Percentiles rank a stretch among this genome's conserved stretches.
Evolutionary conservation across 2,888 invertebrate genomes (phyloP).

Genomic region (Rhogogaster chlorosoma): DNA sequence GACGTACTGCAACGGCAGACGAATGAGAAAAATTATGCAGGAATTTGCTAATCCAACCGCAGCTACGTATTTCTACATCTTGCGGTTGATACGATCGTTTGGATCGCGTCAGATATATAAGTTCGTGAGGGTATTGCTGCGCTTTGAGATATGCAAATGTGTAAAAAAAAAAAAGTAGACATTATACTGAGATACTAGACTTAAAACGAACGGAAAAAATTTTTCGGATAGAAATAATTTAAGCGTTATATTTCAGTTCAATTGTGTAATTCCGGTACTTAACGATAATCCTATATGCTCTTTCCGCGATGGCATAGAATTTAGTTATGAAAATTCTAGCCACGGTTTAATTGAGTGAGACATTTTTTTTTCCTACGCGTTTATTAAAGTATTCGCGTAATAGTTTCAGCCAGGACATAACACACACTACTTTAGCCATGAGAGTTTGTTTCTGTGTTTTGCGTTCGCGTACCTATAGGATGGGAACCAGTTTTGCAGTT

Average conservation of each 20-base stretch:
- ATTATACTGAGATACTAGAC: neutral
- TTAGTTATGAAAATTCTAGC: neutral
- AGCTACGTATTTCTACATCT: constrained; percentile 34
- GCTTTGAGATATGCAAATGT: neutral
- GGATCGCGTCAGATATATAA: neutral
- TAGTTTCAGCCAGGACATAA: constrained; percentile 5
- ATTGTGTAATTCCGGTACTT: too few relatives aligned
- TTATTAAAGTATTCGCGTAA: constrained; percentile 8
- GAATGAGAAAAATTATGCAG: neutral
- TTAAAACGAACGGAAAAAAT: neutral
- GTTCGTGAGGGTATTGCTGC: neutral
- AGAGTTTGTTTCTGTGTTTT: neutral
- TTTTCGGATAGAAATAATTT: too few relatives aligned
- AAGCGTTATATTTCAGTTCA: too few relatives aligned
- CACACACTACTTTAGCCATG: neutral
- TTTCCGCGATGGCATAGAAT: neutral
- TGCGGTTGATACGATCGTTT: constrained; percentile 24
- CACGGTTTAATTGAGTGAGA: neutral
- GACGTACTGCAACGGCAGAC: neutral
- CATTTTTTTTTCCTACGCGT: neutral
- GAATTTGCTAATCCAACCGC: constrained; percentile 41
- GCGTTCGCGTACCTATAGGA: constrained; percentile 3
- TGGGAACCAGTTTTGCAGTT: constrained; percentile 42
- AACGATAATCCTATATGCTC: too few relatives aligned
- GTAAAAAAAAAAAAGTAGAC: neutral